Percentiles rank a stretch among this genome's conserved stretches.
These are phyloP conservation scores for Pandemis heparana DNA, from an alignment of 2,888 invertebrate genomes.

Conservation along the genomic window DNA sequence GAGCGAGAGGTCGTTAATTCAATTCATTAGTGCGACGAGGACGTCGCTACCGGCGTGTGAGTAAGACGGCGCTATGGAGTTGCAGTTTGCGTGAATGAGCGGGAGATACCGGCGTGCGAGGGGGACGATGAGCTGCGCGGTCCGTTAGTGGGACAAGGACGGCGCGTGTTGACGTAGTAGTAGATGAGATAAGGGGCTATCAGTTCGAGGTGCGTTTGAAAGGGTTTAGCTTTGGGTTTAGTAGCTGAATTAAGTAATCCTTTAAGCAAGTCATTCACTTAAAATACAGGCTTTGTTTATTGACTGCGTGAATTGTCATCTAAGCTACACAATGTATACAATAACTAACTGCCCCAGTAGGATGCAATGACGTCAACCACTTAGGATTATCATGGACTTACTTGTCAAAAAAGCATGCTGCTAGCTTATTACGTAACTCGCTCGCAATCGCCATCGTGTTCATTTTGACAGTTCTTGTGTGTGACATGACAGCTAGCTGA, in stretches of 20 bases:
- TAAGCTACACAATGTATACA: no score
- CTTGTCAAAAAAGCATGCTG: no score
- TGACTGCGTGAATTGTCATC: no score
- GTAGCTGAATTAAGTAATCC: neutral
- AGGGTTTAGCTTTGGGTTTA: slow-evolving; percentile 53
- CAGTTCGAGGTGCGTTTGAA: slow-evolving; percentile 71
- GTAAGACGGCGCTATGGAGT: slow-evolving; percentile 50
- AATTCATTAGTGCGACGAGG: slow-evolving; percentile 83
- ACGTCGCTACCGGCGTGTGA: slow-evolving; percentile 65
- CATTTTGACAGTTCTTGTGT: no score
- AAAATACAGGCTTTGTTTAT: no score
- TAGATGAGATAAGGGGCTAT: slow-evolving; percentile 85
- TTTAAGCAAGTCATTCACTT: neutral
- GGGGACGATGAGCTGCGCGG: slow-evolving; percentile 52
- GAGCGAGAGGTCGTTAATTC: slow-evolving; percentile 84
- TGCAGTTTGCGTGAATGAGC: slow-evolving; percentile 57
- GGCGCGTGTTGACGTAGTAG: slow-evolving; percentile 81
- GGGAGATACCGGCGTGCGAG: slow-evolving; percentile 60
- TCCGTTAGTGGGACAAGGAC: slow-evolving; percentile 62
- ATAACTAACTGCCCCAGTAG: no score
- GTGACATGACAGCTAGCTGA: no score
- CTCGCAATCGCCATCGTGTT: no score
- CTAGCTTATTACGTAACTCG: no score
- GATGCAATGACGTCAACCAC: no score
- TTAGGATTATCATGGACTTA: no score